Base-by-base conservation (phyloP, 2,113 vertebrate genomes). In the Brienomyrus longianalis region DNA sequence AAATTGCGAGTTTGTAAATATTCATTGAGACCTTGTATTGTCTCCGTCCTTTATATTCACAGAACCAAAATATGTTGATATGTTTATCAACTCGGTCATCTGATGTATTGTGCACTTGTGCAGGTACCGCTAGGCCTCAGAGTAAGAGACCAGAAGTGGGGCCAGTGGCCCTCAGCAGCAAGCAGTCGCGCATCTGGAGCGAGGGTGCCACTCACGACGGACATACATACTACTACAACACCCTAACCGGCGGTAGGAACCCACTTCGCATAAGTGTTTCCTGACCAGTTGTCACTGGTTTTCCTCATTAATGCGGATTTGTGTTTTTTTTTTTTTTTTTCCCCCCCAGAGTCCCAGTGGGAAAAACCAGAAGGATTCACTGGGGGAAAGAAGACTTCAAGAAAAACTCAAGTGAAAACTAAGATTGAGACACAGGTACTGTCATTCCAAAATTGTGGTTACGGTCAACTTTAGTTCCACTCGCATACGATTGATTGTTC, bases 191-290 rank as follows among this genome's bases (percentile, higher is more conserved):
- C 56, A 88, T 80, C 8, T 99, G 98, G 98, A 92, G 98, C 45
- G 96, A 97, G 95, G 97, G 96, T 88, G 89, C 93, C 90, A 95
- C 95, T 45, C 95, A 97, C 59, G 96, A 98, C 77, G 98, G 98
- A 83, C 92, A 95, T 80, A 94, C 90, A 1, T 99, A 99, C 92
- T 99, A 97, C 91, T 99, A 98, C 92, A 99, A 99, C 94, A 95
- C 94, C 80, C 89, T 94, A 91, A 98, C 97, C 83, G 97, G 97
- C 95, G 98, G 98, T 99, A 94, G 94, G 96, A 17, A 19, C 66
- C 23, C 17, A 10, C 1, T 31, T 86, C 27, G 83, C 27, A 9
- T 7, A 35, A 13, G 52, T 90, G 21, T 84, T 1, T 11, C 11
- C 27, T 10, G 27, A 23, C 6, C 45, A 15, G 1, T 48, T 5